phyloP scores from a whole-genome alignment of 2,888 invertebrate species.

The Cordilura impudica region DNA sequence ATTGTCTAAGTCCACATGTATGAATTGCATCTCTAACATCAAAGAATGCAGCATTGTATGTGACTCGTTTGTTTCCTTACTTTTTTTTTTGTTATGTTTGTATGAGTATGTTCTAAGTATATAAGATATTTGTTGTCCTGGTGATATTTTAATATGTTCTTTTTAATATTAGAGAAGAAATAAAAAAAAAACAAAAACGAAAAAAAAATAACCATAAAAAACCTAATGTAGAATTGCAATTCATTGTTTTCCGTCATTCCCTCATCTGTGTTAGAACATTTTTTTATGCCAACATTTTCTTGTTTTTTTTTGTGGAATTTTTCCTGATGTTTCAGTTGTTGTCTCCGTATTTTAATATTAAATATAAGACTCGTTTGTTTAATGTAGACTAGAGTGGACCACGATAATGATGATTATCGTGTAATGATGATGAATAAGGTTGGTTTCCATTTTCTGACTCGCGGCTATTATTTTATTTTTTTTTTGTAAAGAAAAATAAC shows the following conservation, averaged over 20 bases:
- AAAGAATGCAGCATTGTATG: not conserved
- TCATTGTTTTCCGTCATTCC: not conserved
- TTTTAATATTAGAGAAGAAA: conserved; percentile 23
- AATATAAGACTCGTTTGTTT: conserved; percentile 45
- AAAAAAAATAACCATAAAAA: not conserved
- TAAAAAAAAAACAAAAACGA: not conserved
- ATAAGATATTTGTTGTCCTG: conserved; percentile 46
- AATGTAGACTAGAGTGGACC: not conserved
- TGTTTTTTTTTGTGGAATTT: conserved; percentile 29
- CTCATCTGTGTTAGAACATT: conserved; percentile 13
- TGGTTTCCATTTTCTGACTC: conserved; percentile 22
- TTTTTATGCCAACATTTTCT: conserved; percentile 14
- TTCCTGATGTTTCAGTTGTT: conserved; percentile 6
- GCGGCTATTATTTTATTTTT: conserved; percentile 34
- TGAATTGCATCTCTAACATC: not conserved
- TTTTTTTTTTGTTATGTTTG: conserved; percentile 1
- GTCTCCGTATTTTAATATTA: conserved; percentile 22
- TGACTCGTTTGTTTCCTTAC: conserved; percentile 24
- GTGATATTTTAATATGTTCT: conserved; percentile 53
- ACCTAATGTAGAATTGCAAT: conserved; percentile 18
- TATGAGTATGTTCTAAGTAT: not conserved
- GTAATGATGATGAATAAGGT: conserved; percentile 42
- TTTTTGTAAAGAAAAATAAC: not conserved
- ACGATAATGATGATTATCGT: conserved; percentile 32
- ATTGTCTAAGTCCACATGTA: no score